Percentiles rank a stretch among this genome's conserved stretches.
Conservation (phyloP, 1,140 invertebrate species). For the Bombus pascuorum region DNA sequence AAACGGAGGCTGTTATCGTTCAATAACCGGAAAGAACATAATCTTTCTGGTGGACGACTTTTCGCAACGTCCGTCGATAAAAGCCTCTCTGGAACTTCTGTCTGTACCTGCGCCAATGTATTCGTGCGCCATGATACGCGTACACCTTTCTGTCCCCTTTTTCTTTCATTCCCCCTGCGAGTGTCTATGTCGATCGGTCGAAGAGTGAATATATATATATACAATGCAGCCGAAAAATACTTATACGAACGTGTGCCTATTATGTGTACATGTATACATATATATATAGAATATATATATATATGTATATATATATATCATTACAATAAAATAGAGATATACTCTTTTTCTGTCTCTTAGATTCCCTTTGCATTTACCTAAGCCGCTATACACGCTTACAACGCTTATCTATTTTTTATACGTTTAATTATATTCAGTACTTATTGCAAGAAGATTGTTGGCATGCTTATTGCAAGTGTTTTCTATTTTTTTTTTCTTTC, state of each 20-base stretch:
- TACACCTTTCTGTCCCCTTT: not conserved
- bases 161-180: not conserved
- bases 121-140: not conserved
- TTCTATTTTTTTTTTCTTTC: not conserved
- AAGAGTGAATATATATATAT: slow-evolving; percentile 22
- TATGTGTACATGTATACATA: not conserved
- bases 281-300: not conserved
- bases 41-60: not conserved
- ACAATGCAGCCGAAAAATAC: slow-evolving; percentile 34
- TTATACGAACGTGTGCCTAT: slow-evolving; percentile 25
- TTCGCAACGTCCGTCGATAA: not conserved
- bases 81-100: not conserved
- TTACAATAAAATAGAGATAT: slow-evolving; percentile 46
- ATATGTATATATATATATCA: not conserved
- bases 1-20: not conserved
- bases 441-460: slow-evolving; percentile 57
- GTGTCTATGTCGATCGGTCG: slow-evolving; percentile 9
- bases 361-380: not conserved
- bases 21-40: not conserved
- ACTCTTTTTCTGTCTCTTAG: slow-evolving; percentile 12
- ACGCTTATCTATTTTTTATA: slow-evolving; percentile 24
- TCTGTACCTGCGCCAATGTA: slow-evolving; percentile 4
- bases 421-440: not conserved
- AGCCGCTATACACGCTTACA: slow-evolving; percentile 15
- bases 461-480: slow-evolving; percentile 60